phyloP scores from a whole-genome alignment of 2,113 vertebrate species.

The Mesembrinibis cayennensis region DNA sequence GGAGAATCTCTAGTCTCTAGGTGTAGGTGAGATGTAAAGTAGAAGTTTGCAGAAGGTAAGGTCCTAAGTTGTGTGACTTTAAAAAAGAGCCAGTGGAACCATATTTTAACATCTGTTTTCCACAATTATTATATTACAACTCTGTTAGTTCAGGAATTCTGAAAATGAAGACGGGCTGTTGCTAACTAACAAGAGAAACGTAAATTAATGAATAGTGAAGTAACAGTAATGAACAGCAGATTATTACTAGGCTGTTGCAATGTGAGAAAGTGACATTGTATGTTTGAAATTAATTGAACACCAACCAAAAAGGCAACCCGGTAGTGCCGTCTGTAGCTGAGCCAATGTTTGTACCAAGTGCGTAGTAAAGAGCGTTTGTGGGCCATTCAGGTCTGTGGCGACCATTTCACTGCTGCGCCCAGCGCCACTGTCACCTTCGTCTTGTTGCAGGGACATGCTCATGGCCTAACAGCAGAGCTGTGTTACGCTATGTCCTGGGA shows the following conservation, averaged over 20 bases:
- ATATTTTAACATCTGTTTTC: not conserved
- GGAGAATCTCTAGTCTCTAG: not conserved
- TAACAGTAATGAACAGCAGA: not conserved
- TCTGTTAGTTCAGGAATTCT: not conserved
- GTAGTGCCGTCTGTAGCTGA: not conserved
- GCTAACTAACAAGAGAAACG: not conserved
- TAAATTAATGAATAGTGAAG: not conserved
- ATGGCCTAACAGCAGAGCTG: not conserved
- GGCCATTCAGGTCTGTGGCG: not conserved
- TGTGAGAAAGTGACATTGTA: not conserved
- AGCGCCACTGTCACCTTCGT: not conserved
- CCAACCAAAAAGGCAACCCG: not conserved
- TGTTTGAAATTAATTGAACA: not conserved
- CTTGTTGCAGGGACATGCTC: not conserved
- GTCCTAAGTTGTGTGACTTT: not conserved
- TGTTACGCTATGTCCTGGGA: fast-evolving
- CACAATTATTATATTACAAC: not conserved
- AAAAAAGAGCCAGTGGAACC: not conserved
- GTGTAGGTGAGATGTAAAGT: not conserved
- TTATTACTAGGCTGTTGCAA: not conserved
- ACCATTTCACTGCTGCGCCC: not conserved
- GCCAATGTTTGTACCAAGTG: not conserved
- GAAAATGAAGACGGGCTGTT: not conserved
- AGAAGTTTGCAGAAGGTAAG: not conserved
- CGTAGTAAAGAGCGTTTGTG: not conserved